Percentiles rank a stretch among this genome's conserved stretches.
Evolutionary conservation across 2,888 invertebrate species (phyloP).

Genomic region (Pardosa pseudoannulata): DNA sequence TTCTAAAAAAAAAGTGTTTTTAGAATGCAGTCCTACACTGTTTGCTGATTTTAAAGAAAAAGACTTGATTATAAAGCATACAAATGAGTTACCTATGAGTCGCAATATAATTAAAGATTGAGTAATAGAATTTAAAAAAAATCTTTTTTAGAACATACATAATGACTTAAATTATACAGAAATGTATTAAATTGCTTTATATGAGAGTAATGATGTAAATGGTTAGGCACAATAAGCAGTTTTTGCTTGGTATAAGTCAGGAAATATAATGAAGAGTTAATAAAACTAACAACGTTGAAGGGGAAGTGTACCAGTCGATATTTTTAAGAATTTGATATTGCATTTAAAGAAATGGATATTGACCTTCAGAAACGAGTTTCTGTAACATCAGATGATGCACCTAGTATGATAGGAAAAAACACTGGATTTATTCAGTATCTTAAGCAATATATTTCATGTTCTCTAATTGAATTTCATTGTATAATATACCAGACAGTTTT

Average conservation of each 20-base stretch:
- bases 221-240: conserved; percentile 10
- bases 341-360: conserved; percentile 20
- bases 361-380: conserved; percentile 18
- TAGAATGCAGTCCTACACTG: too few relatives aligned
- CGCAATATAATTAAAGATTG: too few relatives aligned
- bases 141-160: too few relatives aligned
- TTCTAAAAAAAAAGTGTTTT: too few relatives aligned
- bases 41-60: too few relatives aligned
- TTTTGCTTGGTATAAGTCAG: conserved; percentile 13
- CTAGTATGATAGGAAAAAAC: conserved; percentile 2
- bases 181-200: conserved; percentile 15
- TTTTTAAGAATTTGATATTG: neutral
- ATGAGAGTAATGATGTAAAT: conserved; percentile 27
- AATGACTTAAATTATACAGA: conserved; percentile 16
- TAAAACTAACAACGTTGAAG: conserved; percentile 15
- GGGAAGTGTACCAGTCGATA: neutral
- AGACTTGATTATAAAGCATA: too few relatives aligned
- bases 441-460: neutral
- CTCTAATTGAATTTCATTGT: conserved; percentile 13
- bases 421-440: conserved; percentile 18
- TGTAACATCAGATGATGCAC: conserved; percentile 24
- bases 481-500: conserved; percentile 14
- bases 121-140: too few relatives aligned
- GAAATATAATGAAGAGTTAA: conserved; percentile 22
- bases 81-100: too few relatives aligned